These are phyloP conservation scores for Cepaea nemoralis DNA, from an alignment of 1,140 invertebrate species.

Conservation along the genomic window DNA sequence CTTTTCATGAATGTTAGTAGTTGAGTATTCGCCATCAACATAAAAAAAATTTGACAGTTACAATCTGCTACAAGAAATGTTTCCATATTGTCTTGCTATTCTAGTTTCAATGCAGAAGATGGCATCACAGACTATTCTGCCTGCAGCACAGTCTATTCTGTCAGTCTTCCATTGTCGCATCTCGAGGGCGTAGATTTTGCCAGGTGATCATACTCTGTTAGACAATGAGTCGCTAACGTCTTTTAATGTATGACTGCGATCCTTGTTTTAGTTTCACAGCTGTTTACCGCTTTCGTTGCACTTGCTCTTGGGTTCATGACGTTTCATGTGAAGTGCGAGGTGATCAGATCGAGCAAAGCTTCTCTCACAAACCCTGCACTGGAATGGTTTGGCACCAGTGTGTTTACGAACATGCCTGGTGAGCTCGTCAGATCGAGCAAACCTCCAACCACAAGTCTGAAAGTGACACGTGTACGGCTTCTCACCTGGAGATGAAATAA, in stretches of 20 bases:
- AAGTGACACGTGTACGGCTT: constrained; percentile 73
- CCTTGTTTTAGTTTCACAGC: not conserved
- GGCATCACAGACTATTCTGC: too few species aligned
- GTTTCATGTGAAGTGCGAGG: constrained; percentile 79
- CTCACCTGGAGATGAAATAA: constrained; percentile 65
- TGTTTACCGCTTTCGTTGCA: constrained; percentile 40
- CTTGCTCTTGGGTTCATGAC: constrained; percentile 73
- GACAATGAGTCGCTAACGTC: not conserved
- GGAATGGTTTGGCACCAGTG: constrained; percentile 73
- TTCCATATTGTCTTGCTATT: too few species aligned
- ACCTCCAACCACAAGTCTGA: constrained; percentile 88
- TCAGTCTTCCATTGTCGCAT: not conserved
- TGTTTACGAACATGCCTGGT: constrained; percentile 77
- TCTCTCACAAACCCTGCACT: constrained; percentile 82
- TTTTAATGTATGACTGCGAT: not conserved
- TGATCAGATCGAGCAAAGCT: constrained; percentile 80
- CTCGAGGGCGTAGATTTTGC: not conserved
- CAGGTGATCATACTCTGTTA: not conserved
- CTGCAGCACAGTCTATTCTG: too few species aligned
- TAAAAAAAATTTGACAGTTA: too few species aligned
- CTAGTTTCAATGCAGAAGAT: too few species aligned
- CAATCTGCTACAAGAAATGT: too few species aligned
- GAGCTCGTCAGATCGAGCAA: constrained; percentile 96
- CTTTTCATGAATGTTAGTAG: too few species aligned
- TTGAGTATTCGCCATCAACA: too few species aligned